A percentile compares a stretch with the other conserved stretches of the same genome.
These are phyloP conservation scores for Hemithea aestivaria DNA, from an alignment of 2,888 invertebrate species.

Conservation along the genomic window DNA sequence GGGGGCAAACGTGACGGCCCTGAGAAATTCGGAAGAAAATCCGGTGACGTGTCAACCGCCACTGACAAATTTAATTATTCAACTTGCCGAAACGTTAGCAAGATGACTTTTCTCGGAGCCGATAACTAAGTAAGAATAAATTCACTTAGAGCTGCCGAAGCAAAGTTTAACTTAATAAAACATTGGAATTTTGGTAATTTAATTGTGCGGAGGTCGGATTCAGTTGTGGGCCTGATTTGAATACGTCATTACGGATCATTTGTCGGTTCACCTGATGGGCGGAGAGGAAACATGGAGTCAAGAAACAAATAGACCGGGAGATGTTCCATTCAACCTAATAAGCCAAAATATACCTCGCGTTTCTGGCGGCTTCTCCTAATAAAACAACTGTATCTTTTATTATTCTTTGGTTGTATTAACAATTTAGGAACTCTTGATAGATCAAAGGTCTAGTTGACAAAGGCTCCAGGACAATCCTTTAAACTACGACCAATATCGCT, in stretches of 20 bases:
- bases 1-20: slow-evolving; percentile 66
- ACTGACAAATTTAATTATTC: slow-evolving; percentile 78
- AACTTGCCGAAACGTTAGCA: slow-evolving; percentile 76
- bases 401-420: too few relatives aligned
- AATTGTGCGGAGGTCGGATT: slow-evolving; percentile 66
- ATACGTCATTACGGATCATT: slow-evolving; percentile 70
- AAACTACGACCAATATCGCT: too few relatives aligned
- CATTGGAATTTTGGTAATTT: slow-evolving; percentile 75
- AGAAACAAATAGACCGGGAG: not conserved
- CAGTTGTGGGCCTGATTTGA: slow-evolving; percentile 60
- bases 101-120: slow-evolving; percentile 74
- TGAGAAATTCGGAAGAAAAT: slow-evolving; percentile 67
- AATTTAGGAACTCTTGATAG: too few relatives aligned
- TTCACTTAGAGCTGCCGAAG: slow-evolving; percentile 75
- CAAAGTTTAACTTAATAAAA: slow-evolving; percentile 78
- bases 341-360: too few relatives aligned
- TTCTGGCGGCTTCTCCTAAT: too few relatives aligned
- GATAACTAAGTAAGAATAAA: slow-evolving; percentile 79
- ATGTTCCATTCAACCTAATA: too few relatives aligned
- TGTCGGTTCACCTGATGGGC: slow-evolving; percentile 33
- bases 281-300: not conserved
- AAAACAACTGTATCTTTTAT: too few relatives aligned
- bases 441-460: too few relatives aligned
- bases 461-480: too few relatives aligned
- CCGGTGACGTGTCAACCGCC: slow-evolving; percentile 73